phyloP scores from a whole-genome alignment of 2,888 invertebrate species.

The Heliconius erato region DNA sequence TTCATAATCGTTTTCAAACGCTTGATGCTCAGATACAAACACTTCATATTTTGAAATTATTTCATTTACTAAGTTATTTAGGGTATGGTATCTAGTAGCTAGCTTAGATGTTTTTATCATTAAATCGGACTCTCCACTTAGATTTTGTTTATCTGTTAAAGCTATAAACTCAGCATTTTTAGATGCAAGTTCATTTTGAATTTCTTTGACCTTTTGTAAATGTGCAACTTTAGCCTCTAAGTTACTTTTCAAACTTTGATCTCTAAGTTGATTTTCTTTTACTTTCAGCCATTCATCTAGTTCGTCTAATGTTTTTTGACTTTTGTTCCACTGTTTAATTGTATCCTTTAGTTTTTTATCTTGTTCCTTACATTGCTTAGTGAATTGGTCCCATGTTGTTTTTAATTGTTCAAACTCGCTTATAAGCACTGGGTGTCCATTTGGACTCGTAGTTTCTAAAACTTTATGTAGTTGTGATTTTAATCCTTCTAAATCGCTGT shows the following conservation, averaged over 20 bases:
- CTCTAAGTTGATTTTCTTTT: conserved; percentile 94
- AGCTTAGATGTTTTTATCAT: conserved; percentile 91
- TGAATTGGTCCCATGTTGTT: conserved; percentile 91
- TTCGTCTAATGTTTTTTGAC: conserved; percentile 91
- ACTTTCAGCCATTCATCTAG: conserved; percentile 94
- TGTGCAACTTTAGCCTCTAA: conserved; percentile 93
- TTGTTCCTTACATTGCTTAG: conserved; percentile 89
- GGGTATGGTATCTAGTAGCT: conserved; percentile 92
- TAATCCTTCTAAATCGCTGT: conserved; percentile 89
- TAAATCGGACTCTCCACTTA: conserved; percentile 91
- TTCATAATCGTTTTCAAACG: conserved; percentile 91
- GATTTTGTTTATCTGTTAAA: conserved; percentile 88
- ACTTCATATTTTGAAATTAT: conserved; percentile 92
- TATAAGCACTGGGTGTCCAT: conserved; percentile 90
- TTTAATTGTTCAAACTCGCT: conserved; percentile 91
- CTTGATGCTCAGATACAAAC: conserved; percentile 93
- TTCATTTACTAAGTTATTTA: conserved; percentile 93
- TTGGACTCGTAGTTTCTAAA: conserved; percentile 90
- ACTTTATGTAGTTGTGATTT: conserved; percentile 90
- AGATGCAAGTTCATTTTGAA: conserved; percentile 89
- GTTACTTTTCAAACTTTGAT: conserved; percentile 94
- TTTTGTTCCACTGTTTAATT: conserved; percentile 92
- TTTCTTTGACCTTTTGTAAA: conserved; percentile 90
- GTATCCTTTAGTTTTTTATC: conserved; percentile 90
- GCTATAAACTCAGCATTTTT: conserved; percentile 89